Conservation (phyloP, 2,797 vertebrate species). For the Lerista edwardsae region DNA sequence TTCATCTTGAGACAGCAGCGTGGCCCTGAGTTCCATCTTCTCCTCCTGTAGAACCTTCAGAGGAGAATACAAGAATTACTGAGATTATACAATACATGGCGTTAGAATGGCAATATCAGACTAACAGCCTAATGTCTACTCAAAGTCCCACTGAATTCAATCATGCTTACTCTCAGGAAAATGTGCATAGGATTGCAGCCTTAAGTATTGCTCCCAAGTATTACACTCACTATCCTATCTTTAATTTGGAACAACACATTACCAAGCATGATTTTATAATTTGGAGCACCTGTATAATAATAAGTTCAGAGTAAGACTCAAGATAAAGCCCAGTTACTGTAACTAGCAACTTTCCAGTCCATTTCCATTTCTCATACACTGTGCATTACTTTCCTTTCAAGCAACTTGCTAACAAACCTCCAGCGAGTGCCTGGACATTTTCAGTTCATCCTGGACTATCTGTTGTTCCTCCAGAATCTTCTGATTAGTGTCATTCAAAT, state of each 20-base stretch:
- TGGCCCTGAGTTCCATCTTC: slow-evolving; percentile 80
- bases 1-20: slow-evolving; percentile 81
- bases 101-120: neutral
- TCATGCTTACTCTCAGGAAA: too few relatives aligned
- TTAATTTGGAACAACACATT: neutral
- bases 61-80: slow-evolving; percentile 1
- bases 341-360: slow-evolving; percentile 8
- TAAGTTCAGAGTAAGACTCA: neutral
- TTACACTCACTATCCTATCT: neutral
- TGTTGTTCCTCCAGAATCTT: slow-evolving; percentile 71
- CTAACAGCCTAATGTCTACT: too few relatives aligned
- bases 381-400: neutral
- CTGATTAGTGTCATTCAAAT: slow-evolving; percentile 71
- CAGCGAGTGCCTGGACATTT: slow-evolving; percentile 79
- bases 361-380: neutral
- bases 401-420: slow-evolving; percentile 77
- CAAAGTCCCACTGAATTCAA: too few relatives aligned
- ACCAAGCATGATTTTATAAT: neutral
- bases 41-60: slow-evolving; percentile 81
- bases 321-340: neutral
- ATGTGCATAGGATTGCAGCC: too few relatives aligned
- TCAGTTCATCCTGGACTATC: slow-evolving; percentile 79
- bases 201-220: neutral
- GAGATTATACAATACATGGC: neutral
- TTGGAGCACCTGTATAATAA: neutral